Percentiles rank a stretch among this genome's conserved stretches.
phyloP scores from a whole-genome alignment of 2,888 invertebrate species.

The Psylliodes chrysocephalus region DNA sequence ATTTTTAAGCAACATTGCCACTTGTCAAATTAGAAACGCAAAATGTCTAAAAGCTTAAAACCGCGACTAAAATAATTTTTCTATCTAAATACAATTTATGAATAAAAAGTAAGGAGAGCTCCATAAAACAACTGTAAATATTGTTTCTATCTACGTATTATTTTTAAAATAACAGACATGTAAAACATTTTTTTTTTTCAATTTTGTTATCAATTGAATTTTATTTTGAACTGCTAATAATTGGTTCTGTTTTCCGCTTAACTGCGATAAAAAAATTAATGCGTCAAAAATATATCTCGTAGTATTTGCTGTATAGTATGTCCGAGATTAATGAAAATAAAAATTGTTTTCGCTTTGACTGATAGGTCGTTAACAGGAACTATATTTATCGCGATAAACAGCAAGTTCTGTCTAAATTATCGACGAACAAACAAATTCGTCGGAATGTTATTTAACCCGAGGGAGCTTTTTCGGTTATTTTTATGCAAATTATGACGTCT shows the following conservation, averaged over 20 bases:
- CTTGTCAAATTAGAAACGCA: too few species aligned
- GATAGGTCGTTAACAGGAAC: slow-evolving; percentile 2
- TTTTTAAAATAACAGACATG: too few species aligned
- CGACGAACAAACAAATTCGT: slow-evolving; percentile 4
- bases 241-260: slow-evolving; percentile 3
- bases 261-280: neutral
- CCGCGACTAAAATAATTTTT: too few species aligned
- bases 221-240: neutral
- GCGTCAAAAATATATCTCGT: neutral
- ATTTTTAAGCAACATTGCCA: too few species aligned
- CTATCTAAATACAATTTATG: too few species aligned
- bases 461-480: slow-evolving; percentile 9
- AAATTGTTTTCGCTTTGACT: neutral
- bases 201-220: neutral
- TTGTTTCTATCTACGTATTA: too few species aligned
- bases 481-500: slow-evolving; percentile 5
- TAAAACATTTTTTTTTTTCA: neutral
- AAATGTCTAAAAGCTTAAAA: too few species aligned
- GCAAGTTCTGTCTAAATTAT: neutral
- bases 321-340: neutral
- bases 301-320: neutral
- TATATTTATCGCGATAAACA: neutral
- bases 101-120: too few species aligned
- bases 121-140: too few species aligned
- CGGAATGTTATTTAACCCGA: neutral